phyloP scores from a whole-genome alignment of 2,113 vertebrate species.

The Eptesicus fuscus region DNA sequence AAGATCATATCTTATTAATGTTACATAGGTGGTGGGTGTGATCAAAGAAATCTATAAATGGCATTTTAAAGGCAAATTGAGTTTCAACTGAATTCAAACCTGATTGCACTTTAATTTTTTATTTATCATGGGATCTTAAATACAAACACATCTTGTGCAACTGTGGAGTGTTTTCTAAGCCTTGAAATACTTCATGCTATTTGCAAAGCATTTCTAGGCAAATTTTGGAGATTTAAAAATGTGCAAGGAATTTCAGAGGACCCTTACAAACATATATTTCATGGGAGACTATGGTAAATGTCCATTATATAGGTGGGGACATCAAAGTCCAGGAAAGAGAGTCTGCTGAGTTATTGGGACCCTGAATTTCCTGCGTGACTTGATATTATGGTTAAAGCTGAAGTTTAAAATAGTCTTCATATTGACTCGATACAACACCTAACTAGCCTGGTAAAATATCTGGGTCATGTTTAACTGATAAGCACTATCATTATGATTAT shows the following conservation, averaged over 20 bases:
- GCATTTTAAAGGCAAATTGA: slow-evolving; percentile 46
- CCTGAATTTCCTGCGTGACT: not conserved
- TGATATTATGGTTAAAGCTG: not conserved
- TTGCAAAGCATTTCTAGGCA: slow-evolving; percentile 39
- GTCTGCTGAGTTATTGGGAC: not conserved
- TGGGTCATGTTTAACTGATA: not conserved
- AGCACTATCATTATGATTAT: not conserved
- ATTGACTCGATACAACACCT: not conserved
- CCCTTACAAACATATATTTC: not conserved
- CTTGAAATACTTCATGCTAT: slow-evolving; percentile 47
- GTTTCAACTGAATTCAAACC: slow-evolving; percentile 42
- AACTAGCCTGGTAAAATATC: not conserved
- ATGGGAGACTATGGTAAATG: not conserved
- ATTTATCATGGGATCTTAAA: slow-evolving; percentile 59
- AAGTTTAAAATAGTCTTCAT: not conserved
- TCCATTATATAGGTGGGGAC: not conserved
- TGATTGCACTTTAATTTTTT: slow-evolving; percentile 56
- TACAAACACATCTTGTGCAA: slow-evolving; percentile 42
- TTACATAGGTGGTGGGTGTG: not conserved
- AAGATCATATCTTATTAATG: not conserved
- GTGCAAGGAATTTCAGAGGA: slow-evolving; percentile 35
- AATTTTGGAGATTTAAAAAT: slow-evolving; percentile 55
- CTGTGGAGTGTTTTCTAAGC: slow-evolving; percentile 53
- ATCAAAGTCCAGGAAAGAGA: not conserved
- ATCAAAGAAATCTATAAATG: slow-evolving; percentile 35